Conservation (phyloP, 1,140 invertebrate genomes). For the Saccostrea echinata region DNA sequence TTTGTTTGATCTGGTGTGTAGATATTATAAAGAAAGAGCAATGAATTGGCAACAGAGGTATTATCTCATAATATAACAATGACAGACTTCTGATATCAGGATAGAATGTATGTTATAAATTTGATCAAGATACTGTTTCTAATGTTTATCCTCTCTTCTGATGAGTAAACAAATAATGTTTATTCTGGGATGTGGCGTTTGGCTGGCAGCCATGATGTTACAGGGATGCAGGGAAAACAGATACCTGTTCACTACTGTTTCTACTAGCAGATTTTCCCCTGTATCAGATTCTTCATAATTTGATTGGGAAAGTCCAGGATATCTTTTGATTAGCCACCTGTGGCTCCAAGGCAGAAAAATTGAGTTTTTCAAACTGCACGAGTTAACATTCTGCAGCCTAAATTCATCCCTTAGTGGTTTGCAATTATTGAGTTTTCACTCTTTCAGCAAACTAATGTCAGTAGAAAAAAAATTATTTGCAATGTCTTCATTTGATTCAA, state of each 20-base stretch:
- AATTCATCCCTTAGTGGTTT: not conserved
- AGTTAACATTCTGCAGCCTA: not conserved
- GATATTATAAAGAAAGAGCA: not conserved
- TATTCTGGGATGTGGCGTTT: not conserved
- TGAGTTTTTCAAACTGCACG: constrained; percentile 7
- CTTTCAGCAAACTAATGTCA: too few relatives aligned
- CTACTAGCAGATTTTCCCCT: not conserved
- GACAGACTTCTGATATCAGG: constrained; percentile 23
- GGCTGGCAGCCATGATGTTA: not conserved
- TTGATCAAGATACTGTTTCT: constrained; percentile 29
- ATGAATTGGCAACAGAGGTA: not conserved
- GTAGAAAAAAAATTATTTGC: not conserved
- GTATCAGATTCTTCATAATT: constrained; percentile 15
- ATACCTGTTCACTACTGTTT: not conserved
- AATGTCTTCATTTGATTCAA: not conserved
- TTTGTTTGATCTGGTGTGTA: not conserved
- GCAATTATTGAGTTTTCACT: not conserved
- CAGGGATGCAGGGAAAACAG: constrained; percentile 17
- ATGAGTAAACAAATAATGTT: constrained; percentile 35
- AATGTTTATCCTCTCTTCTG: constrained; percentile 24
- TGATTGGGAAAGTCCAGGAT: constrained; percentile 5
- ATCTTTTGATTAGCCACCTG: constrained; percentile 19
- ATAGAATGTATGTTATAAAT: constrained; percentile 29
- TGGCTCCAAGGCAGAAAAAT: constrained; percentile 17
- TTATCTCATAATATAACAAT: not conserved